phyloP scores from a whole-genome alignment of 2,113 vertebrate species.

The Peromyscus polionotus region DNA sequence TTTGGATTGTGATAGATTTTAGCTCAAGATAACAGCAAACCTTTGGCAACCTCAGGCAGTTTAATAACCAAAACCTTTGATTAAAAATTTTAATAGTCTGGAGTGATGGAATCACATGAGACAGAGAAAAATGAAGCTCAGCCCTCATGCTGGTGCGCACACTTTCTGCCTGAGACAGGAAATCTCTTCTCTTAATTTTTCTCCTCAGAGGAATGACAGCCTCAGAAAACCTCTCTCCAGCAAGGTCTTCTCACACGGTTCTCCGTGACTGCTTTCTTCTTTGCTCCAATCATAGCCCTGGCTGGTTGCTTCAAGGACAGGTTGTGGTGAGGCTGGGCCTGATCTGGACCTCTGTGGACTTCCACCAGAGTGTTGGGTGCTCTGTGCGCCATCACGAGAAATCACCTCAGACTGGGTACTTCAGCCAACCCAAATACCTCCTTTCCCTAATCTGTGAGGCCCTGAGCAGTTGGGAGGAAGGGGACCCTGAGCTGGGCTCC shows the following conservation, averaged over 20 bases:
- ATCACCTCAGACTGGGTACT: fast-evolving
- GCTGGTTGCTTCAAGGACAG: fast-evolving
- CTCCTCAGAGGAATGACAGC: not conserved
- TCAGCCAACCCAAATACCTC: fast-evolving
- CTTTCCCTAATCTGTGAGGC: not conserved
- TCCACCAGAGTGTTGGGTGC: fast-evolving
- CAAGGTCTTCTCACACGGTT: not conserved
- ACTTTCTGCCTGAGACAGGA: not conserved
- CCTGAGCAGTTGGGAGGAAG: no score
- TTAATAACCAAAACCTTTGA: conserved; percentile 87
- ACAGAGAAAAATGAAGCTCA: conserved; percentile 69
- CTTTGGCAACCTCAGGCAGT: conserved; percentile 84
- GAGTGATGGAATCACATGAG: conserved; percentile 76
- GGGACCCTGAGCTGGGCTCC: no score
- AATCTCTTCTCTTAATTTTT: not conserved
- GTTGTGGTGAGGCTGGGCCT: fast-evolving
- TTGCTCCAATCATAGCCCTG: fast-evolving
- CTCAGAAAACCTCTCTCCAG: not conserved
- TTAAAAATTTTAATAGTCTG: conserved; percentile 87
- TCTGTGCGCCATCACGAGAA: fast-evolving
- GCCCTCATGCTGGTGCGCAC: not conserved
- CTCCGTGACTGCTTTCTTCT: fast-evolving
- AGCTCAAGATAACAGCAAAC: conserved; percentile 70
- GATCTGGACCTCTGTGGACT: fast-evolving
- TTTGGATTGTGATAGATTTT: conserved; percentile 72